These are phyloP conservation scores for Prunella himalayana DNA, from an alignment of 2,113 vertebrate species.

Conservation along the genomic window DNA sequence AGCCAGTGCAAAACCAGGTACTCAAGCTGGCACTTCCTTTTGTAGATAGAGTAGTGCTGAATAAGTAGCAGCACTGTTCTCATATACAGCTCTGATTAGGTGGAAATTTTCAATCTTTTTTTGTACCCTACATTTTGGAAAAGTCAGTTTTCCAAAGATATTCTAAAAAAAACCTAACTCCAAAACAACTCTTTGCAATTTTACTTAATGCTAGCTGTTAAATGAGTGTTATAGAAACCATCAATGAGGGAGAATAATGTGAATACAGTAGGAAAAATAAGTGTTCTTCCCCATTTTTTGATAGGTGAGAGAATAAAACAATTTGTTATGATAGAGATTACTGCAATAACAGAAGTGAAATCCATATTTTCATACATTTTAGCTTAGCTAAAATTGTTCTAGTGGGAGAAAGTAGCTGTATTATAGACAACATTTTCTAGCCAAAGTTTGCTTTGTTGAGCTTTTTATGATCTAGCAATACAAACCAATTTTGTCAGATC, in stretches of 20 bases:
- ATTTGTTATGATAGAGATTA: neutral
- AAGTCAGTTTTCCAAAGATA: neutral
- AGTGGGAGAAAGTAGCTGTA: neutral
- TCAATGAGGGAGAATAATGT: neutral
- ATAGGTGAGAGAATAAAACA: neutral
- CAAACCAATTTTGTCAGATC: neutral
- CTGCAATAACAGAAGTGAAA: neutral
- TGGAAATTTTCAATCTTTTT: neutral
- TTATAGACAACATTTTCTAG: neutral
- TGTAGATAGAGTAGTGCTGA: neutral
- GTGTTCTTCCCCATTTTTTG: neutral
- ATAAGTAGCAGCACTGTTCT: neutral
- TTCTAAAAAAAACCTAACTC: neutral
- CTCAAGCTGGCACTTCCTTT: neutral
- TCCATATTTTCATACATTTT: neutral
- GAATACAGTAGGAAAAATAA: neutral
- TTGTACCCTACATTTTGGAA: neutral
- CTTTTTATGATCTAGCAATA: neutral
- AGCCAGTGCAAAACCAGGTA: neutral
- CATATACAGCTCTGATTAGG: neutral
- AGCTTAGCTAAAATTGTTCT: neutral
- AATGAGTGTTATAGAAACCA: neutral
- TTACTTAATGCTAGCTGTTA: neutral
- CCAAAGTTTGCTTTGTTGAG: neutral
- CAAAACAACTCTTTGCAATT: neutral